Evolutionary conservation across 2,797 vertebrate genomes (phyloP).

Genomic region (Numenius phaeopus): DNA sequence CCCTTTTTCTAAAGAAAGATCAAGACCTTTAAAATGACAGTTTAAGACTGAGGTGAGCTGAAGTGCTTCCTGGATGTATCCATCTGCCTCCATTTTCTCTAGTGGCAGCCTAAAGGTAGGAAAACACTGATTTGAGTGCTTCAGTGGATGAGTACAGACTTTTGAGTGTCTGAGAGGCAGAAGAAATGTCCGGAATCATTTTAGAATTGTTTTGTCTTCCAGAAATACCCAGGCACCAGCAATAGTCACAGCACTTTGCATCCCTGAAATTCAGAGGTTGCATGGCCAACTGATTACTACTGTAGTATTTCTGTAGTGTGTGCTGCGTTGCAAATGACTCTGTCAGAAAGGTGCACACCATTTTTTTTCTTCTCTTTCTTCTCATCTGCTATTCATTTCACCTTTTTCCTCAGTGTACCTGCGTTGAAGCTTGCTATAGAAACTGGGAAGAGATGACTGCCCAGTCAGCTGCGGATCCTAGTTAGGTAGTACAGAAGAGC

Average conservation of each 20-base stretch:
- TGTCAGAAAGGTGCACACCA: accelerated
- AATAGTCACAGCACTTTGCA: background rate
- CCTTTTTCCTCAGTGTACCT: background rate
- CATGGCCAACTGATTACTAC: background rate
- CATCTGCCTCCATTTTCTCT: background rate
- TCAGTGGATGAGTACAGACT: background rate
- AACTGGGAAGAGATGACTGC: background rate
- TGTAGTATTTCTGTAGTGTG: background rate
- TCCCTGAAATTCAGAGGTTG: background rate
- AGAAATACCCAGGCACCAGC: background rate
- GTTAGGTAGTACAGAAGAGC: background rate
- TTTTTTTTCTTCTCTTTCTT: background rate
- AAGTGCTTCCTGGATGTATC: background rate
- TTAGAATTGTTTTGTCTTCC: background rate
- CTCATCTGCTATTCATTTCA: background rate
- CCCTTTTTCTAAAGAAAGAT: background rate
- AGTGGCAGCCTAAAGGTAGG: background rate
- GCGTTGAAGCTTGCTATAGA: background rate
- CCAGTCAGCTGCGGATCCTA: background rate
- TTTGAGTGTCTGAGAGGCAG: background rate
- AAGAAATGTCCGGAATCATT: background rate
- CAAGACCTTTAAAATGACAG: background rate
- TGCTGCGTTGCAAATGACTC: background rate
- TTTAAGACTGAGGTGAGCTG: background rate
- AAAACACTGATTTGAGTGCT: background rate